A percentile compares a stretch with the other conserved stretches of the same genome.
phyloP scores from a whole-genome alignment of 2,888 invertebrate species.

The Euclidia mi region DNA sequence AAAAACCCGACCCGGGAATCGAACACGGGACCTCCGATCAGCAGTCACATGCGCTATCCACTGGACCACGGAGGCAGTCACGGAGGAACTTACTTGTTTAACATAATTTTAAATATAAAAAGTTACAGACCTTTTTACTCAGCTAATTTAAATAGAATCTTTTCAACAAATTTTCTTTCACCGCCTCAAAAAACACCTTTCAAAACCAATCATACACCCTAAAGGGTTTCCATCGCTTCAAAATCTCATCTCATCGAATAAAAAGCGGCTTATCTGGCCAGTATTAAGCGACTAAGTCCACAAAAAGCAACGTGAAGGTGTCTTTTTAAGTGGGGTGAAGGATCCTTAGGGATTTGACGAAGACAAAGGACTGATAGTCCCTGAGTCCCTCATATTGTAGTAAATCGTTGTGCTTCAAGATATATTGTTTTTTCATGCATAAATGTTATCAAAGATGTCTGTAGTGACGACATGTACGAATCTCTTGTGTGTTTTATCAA shows the following conservation, averaged over 20 bases:
- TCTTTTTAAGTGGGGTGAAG: slow-evolving; percentile 33
- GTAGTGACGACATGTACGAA: slow-evolving; percentile 5
- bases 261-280: slow-evolving; percentile 32
- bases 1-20: too few species aligned
- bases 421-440: slow-evolving; percentile 53
- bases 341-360: slow-evolving; percentile 59
- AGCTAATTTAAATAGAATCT: too few species aligned
- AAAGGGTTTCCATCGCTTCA: slow-evolving; percentile 18
- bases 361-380: slow-evolving; percentile 61
- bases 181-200: not conserved
- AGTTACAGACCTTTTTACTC: too few species aligned
- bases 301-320: slow-evolving; percentile 47
- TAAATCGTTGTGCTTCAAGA: slow-evolving; percentile 37
- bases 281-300: slow-evolving; percentile 41
- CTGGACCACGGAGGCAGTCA: too few species aligned
- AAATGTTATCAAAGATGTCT: slow-evolving; percentile 23
- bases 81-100: too few species aligned
- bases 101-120: too few species aligned
- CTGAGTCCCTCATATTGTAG: slow-evolving; percentile 45
- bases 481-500: slow-evolving; percentile 4
- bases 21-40: too few species aligned
- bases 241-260: slow-evolving; percentile 15
- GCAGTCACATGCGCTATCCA: too few species aligned
- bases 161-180: too few species aligned
- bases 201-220: slow-evolving; percentile 21